Percentiles rank a stretch among this genome's conserved stretches.
Conservation (phyloP, 2,113 vertebrate species). For the Platichthys stellatus region DNA sequence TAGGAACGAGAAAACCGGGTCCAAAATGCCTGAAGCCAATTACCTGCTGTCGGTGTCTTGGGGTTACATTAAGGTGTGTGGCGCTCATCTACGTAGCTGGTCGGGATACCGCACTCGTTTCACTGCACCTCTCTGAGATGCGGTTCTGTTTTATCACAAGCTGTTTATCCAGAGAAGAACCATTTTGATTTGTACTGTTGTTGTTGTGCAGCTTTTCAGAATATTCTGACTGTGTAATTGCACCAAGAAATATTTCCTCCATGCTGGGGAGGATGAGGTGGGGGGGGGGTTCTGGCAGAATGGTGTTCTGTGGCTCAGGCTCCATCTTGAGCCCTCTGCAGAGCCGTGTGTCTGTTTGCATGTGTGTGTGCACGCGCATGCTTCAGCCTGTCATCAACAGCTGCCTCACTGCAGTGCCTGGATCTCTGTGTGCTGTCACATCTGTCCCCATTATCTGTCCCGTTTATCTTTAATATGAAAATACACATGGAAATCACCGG, state of each 20-base stretch:
- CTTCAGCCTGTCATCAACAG: constrained; percentile 65
- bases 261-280: not conserved
- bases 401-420: constrained; percentile 66
- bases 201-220: not conserved
- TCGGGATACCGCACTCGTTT: constrained; percentile 49
- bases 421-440: constrained; percentile 43
- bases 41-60: constrained; percentile 87
- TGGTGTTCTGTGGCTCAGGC: constrained; percentile 63
- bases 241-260: constrained; percentile 23
- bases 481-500: constrained; percentile 5
- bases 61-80: constrained; percentile 88
- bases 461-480: not conserved
- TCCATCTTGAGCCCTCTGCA: constrained; percentile 79
- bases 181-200: not conserved
- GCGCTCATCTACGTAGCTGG: constrained; percentile 53
- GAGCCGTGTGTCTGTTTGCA: constrained; percentile 54
- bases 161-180: not conserved
- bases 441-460: not conserved
- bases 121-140: not conserved
- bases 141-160: not conserved
- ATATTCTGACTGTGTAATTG: not conserved
- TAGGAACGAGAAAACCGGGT: constrained; percentile 78
- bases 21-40: constrained; percentile 88
- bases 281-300: constrained; percentile 33
- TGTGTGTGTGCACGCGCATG: constrained; percentile 44